Evolutionary conservation across 1,140 invertebrate genomes (phyloP).

Genomic region (Zophobas morio): DNA sequence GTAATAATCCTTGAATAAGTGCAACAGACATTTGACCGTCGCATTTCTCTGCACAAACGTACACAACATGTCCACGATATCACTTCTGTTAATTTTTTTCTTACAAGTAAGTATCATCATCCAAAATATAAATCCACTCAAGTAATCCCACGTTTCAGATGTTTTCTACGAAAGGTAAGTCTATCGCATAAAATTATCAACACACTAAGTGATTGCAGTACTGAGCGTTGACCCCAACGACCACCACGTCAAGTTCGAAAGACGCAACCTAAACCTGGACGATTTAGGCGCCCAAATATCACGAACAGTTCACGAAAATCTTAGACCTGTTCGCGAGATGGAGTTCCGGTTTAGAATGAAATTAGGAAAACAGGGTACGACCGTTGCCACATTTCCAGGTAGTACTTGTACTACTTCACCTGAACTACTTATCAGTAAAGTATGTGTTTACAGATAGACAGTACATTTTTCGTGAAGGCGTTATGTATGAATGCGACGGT

Average conservation of each 20-base stretch:
- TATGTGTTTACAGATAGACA: conserved; percentile 3
- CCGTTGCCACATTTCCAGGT: conserved; percentile 12
- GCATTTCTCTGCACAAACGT: no score
- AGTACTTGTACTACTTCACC: not conserved
- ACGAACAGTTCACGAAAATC: not conserved
- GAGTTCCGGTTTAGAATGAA: conserved; percentile 4
- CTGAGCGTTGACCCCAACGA: no score
- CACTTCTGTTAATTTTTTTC: no score
- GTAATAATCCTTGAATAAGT: no score
- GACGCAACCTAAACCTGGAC: not conserved
- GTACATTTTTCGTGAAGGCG: conserved; percentile 7
- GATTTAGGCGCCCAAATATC: not conserved
- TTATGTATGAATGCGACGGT: conserved; percentile 15
- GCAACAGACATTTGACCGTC: no score
- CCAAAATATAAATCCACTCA: no score
- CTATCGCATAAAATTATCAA: no score
- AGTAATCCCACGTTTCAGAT: no score
- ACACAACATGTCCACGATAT: no score
- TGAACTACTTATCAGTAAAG: not conserved
- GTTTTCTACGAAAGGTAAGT: no score
- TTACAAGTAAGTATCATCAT: no score
- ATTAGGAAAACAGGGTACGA: conserved; percentile 1
- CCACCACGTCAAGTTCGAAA: not conserved
- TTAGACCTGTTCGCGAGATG: conserved; percentile 20
- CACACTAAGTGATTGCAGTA: no score